Percentiles rank a stretch among this genome's conserved stretches.
Conservation (phyloP, 2,888 invertebrate genomes). For the Hesperia comma region DNA sequence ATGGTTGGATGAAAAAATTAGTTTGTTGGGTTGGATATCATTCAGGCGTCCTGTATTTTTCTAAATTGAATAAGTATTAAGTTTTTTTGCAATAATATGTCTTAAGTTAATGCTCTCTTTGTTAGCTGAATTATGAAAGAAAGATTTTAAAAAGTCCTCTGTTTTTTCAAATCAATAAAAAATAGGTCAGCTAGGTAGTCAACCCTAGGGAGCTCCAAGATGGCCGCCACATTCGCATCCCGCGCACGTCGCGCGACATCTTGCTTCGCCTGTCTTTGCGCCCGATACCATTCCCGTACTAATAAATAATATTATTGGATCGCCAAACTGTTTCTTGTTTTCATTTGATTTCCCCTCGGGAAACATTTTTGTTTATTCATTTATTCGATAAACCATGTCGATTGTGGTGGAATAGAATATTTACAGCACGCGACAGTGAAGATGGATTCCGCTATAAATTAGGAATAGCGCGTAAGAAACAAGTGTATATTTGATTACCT, state of each 20-base stretch:
- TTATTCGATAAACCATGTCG: background rate
- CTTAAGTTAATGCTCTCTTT: too few relatives aligned
- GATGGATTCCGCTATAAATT: background rate
- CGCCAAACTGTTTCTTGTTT: constrained; percentile 27
- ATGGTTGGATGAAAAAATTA: too few relatives aligned
- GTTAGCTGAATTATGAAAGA: too few relatives aligned
- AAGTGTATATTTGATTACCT: too few relatives aligned
- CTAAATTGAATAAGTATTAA: too few relatives aligned
- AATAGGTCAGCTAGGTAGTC: background rate
- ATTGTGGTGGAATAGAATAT: background rate
- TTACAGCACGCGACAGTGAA: background rate
- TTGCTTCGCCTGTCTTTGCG: constrained; percentile 57
- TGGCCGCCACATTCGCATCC: constrained; percentile 48
- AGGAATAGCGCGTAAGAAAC: too few relatives aligned
- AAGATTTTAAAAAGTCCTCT: too few relatives aligned
- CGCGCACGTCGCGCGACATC: constrained; percentile 71
- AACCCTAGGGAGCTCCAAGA: constrained; percentile 32
- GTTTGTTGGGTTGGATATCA: too few relatives aligned
- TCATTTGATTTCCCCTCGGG: constrained; percentile 14
- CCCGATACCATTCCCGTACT: constrained; percentile 27
- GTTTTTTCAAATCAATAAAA: background rate
- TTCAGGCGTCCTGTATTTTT: too few relatives aligned
- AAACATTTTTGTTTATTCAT: constrained; percentile 10
- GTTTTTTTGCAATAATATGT: too few relatives aligned
- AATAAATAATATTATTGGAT: constrained; percentile 35